phyloP scores from a whole-genome alignment of 2,113 vertebrate species.

The Pterocles orientalis region DNA sequence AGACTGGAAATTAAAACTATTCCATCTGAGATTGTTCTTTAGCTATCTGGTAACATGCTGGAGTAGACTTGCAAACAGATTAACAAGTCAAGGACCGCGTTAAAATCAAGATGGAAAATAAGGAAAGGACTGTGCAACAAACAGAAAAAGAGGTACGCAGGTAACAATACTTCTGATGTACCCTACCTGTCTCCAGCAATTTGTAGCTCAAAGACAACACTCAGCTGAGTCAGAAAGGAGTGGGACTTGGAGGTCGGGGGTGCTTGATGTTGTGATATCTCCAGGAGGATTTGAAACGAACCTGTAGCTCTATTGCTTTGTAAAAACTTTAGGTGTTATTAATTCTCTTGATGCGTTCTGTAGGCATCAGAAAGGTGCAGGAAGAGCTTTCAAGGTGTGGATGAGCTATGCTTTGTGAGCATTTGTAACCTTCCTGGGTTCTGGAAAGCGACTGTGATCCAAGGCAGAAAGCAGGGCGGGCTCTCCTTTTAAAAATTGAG shows the following conservation, averaged over 20 bases:
- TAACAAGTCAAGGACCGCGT: not conserved
- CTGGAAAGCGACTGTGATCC: not conserved
- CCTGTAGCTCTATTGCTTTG: not conserved
- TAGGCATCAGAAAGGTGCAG: not conserved
- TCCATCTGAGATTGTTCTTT: constrained; percentile 33
- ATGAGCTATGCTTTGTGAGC: not conserved
- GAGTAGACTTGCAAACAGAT: not conserved
- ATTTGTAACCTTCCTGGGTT: not conserved
- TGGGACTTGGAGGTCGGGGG: not conserved
- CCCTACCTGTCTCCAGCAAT: not conserved
- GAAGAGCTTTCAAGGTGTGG: not conserved
- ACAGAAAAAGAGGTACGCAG: not conserved
- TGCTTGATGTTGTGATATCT: accelerated
- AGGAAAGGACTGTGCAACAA: not conserved
- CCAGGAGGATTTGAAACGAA: not conserved
- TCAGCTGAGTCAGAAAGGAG: not conserved
- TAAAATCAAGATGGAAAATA: constrained; percentile 28
- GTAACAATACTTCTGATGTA: not conserved
- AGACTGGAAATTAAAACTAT: constrained; percentile 69
- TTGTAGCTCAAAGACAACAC: not conserved
- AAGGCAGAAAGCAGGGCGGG: not conserved
- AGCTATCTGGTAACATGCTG: not conserved
- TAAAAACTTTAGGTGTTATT: not conserved
- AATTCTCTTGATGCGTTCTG: not conserved
- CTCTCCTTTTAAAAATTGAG: not conserved